phyloP scores from a whole-genome alignment of 2,888 invertebrate genomes.

The Salticus scenicus region DNA sequence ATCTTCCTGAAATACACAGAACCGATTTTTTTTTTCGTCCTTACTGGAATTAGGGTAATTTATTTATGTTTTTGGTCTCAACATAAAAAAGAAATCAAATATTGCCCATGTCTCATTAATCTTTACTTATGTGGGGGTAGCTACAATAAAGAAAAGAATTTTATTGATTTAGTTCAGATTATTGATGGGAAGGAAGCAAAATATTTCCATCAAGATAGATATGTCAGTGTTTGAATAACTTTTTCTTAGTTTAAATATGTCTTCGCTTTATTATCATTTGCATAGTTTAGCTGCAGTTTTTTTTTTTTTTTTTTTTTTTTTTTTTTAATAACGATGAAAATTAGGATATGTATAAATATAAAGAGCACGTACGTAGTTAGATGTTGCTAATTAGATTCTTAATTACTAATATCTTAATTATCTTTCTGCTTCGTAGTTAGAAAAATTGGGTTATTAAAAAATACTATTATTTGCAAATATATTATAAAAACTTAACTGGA shows the following conservation, averaged over 20 bases:
- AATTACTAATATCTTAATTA: too few relatives aligned
- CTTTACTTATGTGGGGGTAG: background rate
- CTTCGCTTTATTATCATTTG: too few relatives aligned
- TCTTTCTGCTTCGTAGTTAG: too few relatives aligned
- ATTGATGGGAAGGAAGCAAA: background rate
- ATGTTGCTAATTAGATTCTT: too few relatives aligned
- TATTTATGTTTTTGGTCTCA: background rate
- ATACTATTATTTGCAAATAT: too few relatives aligned
- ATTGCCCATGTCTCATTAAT: constrained; percentile 9
- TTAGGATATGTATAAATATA: too few relatives aligned
- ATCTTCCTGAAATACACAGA: background rate
- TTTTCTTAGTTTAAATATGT: background rate
- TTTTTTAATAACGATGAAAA: too few relatives aligned
- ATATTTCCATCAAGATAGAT: background rate
- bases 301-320: too few relatives aligned
- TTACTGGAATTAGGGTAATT: background rate
- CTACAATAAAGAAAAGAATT: background rate
- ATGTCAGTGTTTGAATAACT: background rate
- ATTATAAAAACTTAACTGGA: too few relatives aligned
- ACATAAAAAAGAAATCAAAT: constrained; percentile 6
- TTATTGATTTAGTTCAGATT: constrained; percentile 7
- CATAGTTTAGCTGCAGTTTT: too few relatives aligned
- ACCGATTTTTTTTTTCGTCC: background rate
- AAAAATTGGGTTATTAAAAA: too few relatives aligned
- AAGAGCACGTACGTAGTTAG: too few relatives aligned